Percentiles rank a stretch among this genome's conserved stretches.
These are phyloP conservation scores for Acrocephalus arundinaceus DNA, from an alignment of 2,113 vertebrate species.

Conservation along the genomic window DNA sequence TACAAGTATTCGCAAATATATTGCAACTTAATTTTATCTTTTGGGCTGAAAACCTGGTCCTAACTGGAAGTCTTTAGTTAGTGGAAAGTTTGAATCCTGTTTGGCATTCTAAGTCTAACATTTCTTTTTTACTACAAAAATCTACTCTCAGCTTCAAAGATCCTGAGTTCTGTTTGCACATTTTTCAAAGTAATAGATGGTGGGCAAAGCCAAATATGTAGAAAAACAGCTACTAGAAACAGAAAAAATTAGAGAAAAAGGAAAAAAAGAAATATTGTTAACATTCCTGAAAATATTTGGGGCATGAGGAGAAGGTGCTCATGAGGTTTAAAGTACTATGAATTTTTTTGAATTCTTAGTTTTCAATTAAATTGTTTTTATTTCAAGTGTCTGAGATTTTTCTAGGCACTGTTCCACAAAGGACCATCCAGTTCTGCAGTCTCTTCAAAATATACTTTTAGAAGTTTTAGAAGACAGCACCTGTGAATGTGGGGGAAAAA, in stretches of 20 bases:
- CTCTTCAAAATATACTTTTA: background rate
- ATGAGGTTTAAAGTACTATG: background rate
- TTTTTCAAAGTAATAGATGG: conserved; percentile 51
- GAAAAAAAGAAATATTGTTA: background rate
- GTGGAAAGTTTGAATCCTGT: conserved; percentile 69
- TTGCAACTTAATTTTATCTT: conserved; percentile 71
- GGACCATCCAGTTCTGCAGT: background rate
- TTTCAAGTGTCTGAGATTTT: background rate
- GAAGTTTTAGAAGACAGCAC: background rate
- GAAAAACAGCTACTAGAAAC: conserved; percentile 16
- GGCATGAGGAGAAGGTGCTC: background rate
- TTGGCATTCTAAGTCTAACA: conserved; percentile 37
- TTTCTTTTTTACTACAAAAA: conserved; percentile 61
- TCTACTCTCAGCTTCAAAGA: conserved; percentile 38
- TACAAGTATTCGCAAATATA: conserved; percentile 60
- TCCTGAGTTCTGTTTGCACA: conserved; percentile 1
- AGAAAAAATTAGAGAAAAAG: background rate
- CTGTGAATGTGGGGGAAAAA: background rate
- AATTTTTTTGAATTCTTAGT: background rate
- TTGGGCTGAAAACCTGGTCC: conserved; percentile 39
- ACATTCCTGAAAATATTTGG: background rate
- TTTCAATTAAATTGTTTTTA: background rate
- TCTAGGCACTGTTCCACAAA: background rate
- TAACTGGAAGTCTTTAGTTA: conserved; percentile 29
- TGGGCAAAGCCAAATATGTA: conserved; percentile 34